Percentiles rank a stretch among this genome's conserved stretches.
Conservation (phyloP, 2,888 invertebrate genomes). For the Papilio gigon region DNA sequence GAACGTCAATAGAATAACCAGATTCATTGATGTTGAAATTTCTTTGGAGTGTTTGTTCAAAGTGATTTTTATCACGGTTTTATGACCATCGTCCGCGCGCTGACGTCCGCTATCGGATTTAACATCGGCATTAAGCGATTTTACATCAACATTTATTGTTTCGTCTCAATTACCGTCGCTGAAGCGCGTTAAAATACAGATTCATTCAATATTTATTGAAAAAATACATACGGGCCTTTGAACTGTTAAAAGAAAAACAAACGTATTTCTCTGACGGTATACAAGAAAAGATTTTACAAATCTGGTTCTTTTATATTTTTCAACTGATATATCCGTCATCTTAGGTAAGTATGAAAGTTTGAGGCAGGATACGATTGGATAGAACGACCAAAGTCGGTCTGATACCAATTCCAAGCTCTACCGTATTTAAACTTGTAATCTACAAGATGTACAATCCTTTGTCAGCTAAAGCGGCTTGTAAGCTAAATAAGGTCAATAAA, state of each 20-base stretch:
- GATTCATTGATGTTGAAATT: conserved; percentile 18
- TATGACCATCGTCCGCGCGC: conserved; percentile 56
- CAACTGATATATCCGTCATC: too few species aligned
- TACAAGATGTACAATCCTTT: conserved; percentile 2
- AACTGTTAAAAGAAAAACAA: not conserved
- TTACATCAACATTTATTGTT: conserved; percentile 47
- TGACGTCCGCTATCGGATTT: conserved; percentile 48
- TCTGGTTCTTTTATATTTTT: too few species aligned
- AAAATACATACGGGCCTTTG: conserved; percentile 4
- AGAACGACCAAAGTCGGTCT: too few species aligned
- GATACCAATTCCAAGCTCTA: not conserved
- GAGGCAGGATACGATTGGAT: not conserved
- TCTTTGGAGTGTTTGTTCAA: conserved; percentile 41
- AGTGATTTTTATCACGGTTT: conserved; percentile 55
- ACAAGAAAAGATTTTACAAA: too few species aligned
- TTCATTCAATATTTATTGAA: conserved; percentile 34
- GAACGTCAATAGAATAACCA: conserved; percentile 20
- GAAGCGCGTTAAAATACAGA: conserved; percentile 34
- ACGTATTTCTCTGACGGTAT: not conserved
- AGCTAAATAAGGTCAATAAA: conserved; percentile 41
- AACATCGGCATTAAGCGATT: conserved; percentile 50
- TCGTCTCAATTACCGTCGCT: conserved; percentile 56
- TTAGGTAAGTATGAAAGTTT: too few species aligned
- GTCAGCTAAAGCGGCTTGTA: conserved; percentile 30
- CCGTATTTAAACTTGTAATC: not conserved